Evolutionary conservation across 2,888 invertebrate genomes (phyloP).

Genomic region (Folsomia manolachei): DNA sequence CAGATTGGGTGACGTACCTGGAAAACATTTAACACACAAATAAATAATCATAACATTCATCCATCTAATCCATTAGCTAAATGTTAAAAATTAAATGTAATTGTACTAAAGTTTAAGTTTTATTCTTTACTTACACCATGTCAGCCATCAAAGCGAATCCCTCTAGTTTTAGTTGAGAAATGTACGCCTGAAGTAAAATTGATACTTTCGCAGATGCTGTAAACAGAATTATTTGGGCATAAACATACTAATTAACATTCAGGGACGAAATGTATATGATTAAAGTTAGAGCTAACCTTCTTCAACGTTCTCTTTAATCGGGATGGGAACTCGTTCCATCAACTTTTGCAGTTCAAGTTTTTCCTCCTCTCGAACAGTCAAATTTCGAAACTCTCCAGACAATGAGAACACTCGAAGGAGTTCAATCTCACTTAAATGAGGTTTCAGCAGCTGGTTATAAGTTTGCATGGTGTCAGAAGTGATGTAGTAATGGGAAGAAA

Average conservation of each 20-base stretch:
- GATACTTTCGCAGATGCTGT: slow-evolving; percentile 96
- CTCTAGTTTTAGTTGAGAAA: slow-evolving; percentile 95
- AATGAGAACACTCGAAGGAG: slow-evolving; percentile 94
- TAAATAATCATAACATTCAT: too few relatives aligned
- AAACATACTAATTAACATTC: too few relatives aligned
- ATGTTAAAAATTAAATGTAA: too few relatives aligned
- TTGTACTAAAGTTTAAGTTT: too few relatives aligned
- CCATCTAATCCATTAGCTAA: too few relatives aligned
- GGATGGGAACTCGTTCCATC: slow-evolving; percentile 94
- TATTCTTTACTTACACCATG: slow-evolving; percentile 74
- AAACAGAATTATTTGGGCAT: too few relatives aligned
- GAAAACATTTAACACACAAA: too few relatives aligned
- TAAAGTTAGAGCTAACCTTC: too few relatives aligned
- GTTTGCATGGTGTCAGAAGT: slow-evolving; percentile 95
- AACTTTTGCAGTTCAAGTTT: slow-evolving; percentile 93
- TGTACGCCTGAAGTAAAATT: slow-evolving; percentile 88
- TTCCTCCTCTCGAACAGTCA: slow-evolving; percentile 92
- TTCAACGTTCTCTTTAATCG: slow-evolving; percentile 95
- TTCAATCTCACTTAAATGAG: slow-evolving; percentile 95
- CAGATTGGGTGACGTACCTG: slow-evolving; percentile 96
- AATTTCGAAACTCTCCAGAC: slow-evolving; percentile 92
- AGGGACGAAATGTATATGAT: too few relatives aligned
- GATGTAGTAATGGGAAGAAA: slow-evolving; percentile 97
- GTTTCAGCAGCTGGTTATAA: slow-evolving; percentile 93
- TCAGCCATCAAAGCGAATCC: slow-evolving; percentile 98